phyloP scores from a whole-genome alignment of 2,797 vertebrate species.

The Glossophaga mutica region DNA sequence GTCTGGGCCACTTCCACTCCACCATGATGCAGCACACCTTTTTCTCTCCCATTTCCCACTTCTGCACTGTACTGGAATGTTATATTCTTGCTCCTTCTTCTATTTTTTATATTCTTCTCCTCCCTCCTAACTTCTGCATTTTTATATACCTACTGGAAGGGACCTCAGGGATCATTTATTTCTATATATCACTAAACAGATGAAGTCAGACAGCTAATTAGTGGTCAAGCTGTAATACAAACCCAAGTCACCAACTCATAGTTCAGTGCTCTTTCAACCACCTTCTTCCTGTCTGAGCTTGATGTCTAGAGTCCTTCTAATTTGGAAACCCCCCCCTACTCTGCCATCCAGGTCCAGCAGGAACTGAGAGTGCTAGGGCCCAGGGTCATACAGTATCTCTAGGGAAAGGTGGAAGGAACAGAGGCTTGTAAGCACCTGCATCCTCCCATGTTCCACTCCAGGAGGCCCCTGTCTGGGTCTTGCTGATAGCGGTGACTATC shows the following conservation, averaged over 20 bases:
- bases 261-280: conserved; percentile 7
- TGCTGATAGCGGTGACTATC: conserved; percentile 14
- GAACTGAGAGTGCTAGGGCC: not conserved
- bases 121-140: not conserved
- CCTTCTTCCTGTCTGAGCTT: not conserved
- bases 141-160: conserved; percentile 22
- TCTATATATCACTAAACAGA: conserved; percentile 30
- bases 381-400: not conserved
- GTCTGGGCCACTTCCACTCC: not conserved
- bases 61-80: not conserved
- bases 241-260: not conserved
- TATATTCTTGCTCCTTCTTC: not conserved
- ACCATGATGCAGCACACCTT: not conserved
- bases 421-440: not conserved
- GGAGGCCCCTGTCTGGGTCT: conserved; percentile 33
- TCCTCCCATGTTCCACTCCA: not conserved
- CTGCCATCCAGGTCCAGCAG: not conserved
- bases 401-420: conserved; percentile 18
- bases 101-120: not conserved
- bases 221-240: not conserved
- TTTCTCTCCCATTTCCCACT: not conserved
- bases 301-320: not conserved
- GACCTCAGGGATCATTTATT: not conserved
- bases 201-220: conserved; percentile 43
- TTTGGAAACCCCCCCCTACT: not conserved